Evolutionary conservation across 37 sponge, comb jelly and placozoan genomes (phyloP).

Genomic region (Bolinopsis microptera): DNA sequence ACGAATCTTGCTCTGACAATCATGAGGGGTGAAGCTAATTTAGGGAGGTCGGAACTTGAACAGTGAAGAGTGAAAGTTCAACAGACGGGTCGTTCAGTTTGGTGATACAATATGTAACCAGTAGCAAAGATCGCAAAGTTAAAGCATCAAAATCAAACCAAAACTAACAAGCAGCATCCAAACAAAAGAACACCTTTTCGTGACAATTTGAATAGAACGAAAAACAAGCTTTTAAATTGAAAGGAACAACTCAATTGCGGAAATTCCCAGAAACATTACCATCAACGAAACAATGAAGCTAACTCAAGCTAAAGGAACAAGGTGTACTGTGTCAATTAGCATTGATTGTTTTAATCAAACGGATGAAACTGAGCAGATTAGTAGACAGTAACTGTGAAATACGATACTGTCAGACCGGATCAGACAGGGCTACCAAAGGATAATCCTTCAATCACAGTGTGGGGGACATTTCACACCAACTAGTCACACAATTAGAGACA

Average conservation of each 20-base stretch:
- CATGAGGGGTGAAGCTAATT: too few species aligned
- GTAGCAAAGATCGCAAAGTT: too few species aligned
- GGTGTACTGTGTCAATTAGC: background rate
- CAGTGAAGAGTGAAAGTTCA: too few species aligned
- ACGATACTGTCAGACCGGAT: background rate
- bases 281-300: background rate
- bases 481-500: background rate
- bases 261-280: background rate
- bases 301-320: background rate
- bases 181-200: too few species aligned
- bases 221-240: background rate
- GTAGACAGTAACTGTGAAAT: background rate
- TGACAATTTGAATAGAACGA: too few species aligned
- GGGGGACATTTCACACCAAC: background rate
- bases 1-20: too few species aligned
- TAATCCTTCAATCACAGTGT: background rate
- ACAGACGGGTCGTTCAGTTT: too few species aligned
- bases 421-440: background rate
- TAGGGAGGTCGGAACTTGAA: too few species aligned
- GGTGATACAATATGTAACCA: too few species aligned
- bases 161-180: too few species aligned
- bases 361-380: too few species aligned
- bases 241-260: background rate
- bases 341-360: background rate
- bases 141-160: too few species aligned